Conservation (phyloP, 2,113 vertebrate species). For the Phrynocephalus versicolor region DNA sequence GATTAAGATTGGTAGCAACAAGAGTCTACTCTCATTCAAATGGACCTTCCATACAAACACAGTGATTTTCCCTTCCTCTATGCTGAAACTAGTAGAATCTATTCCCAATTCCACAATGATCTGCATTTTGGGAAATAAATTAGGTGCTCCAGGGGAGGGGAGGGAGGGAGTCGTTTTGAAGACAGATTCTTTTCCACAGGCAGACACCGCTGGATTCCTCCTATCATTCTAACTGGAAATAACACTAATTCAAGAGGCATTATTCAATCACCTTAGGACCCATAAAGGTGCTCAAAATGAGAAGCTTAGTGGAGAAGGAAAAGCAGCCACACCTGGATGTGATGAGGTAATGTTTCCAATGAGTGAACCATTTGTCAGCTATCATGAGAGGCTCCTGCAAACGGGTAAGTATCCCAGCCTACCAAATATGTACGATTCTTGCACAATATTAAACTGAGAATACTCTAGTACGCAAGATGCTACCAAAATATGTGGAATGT, state of each 20-base stretch:
- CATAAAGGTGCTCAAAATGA: not conserved
- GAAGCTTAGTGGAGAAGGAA: not conserved
- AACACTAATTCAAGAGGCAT: not conserved
- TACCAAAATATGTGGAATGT: too few species aligned
- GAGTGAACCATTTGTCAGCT: not conserved
- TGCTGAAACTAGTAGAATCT: not conserved
- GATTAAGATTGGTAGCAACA: not conserved
- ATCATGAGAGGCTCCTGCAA: not conserved
- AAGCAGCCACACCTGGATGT: not conserved
- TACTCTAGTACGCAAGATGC: not conserved
- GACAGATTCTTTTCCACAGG: not conserved
- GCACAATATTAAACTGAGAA: not conserved
- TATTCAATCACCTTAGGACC: not conserved
- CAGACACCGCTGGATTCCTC: not conserved
- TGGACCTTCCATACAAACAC: too few species aligned
- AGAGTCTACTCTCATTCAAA: not conserved
- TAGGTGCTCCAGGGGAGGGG: too few species aligned
- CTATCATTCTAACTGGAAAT: not conserved
- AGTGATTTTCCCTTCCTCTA: not conserved
- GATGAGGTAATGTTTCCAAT: not conserved
- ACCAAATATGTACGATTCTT: not conserved
- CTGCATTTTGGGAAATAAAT: not conserved
- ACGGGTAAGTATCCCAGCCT: not conserved
- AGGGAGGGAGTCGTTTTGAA: not conserved
- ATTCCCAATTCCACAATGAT: not conserved